Percentiles rank a stretch among this genome's conserved stretches.
phyloP scores from a whole-genome alignment of 2,888 invertebrate genomes.

The Plemyria rubiginata region DNA sequence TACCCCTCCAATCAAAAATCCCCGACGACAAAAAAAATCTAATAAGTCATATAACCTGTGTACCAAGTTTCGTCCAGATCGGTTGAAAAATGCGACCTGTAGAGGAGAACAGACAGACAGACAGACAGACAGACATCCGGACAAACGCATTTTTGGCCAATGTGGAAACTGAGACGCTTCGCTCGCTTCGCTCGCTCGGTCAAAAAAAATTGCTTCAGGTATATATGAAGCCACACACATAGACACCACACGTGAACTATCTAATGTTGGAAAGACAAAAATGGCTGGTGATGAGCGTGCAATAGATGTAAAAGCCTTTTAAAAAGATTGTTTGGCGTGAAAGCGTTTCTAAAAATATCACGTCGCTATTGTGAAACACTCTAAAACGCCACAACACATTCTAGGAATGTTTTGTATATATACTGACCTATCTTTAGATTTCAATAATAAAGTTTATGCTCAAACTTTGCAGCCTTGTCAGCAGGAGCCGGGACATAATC shows the following conservation, averaged over 20 bases:
- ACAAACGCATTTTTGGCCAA: too few relatives aligned
- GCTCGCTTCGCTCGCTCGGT: too few relatives aligned
- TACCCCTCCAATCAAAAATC: too few relatives aligned
- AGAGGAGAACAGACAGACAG: too few relatives aligned
- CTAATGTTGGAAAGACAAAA: slow-evolving; percentile 80
- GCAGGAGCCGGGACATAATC: slow-evolving; percentile 61
- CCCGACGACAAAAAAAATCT: too few relatives aligned
- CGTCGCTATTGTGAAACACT: slow-evolving; percentile 53
- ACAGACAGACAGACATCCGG: too few relatives aligned
- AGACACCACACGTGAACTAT: slow-evolving; percentile 48
- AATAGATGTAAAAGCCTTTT: slow-evolving; percentile 51
- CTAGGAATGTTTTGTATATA: slow-evolving; percentile 44
- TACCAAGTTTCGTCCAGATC: too few relatives aligned
- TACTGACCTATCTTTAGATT: slow-evolving; percentile 71
- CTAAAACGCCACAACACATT: slow-evolving; percentile 66
- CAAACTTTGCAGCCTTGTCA: slow-evolving; percentile 44
- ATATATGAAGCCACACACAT: background rate
- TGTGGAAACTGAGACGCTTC: too few relatives aligned
- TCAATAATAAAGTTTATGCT: slow-evolving; percentile 36
- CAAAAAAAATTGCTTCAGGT: background rate
- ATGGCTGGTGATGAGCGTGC: slow-evolving; percentile 70
- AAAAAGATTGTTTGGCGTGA: slow-evolving; percentile 54
- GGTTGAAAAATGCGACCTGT: too few relatives aligned
- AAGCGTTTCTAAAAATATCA: slow-evolving; percentile 47
- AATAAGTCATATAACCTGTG: too few relatives aligned